Evolutionary conservation across 2,888 invertebrate species (phyloP), one percentile per base, ranked within the genome.

Genomic region (Amblyteles armatorius): DNA sequence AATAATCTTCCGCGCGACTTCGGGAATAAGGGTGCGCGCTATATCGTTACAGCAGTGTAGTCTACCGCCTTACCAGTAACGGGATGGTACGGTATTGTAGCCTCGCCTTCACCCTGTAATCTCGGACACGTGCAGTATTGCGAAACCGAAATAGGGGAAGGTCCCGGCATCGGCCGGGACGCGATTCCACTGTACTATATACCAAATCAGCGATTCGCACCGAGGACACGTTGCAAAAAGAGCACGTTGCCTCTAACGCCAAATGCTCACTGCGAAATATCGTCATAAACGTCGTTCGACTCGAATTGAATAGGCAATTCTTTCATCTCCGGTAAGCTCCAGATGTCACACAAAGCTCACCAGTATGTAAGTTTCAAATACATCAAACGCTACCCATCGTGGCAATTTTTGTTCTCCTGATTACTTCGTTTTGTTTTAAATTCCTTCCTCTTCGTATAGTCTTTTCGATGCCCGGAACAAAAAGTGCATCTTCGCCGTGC

Each of bases 41-140:
- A 22, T 65, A 36, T 36, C 44, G 50, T 76, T 55, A 65, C 60
- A 67, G 33, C 22, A 57, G 33, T 57, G 55, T 50, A 36, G 60
- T 48, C 44, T 52, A 69, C 50, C 22, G n/a, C 19, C 22, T 3
- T 44, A 57, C 65, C 68, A 68, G 74, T 63, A 63, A 57, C 40
- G 72, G 50, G 72, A 29, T 50, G 29, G 72, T 13, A 33, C 50
- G 60, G 57, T 78, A 57, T 71, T 33, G 22, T 36, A 68, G 65
- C 44, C 16, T 48, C 16, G 74, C 40, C 63, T 80, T 87, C 84
- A 90, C 91, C 92, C 92, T 93, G 90, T 93, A 93, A 93, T 93
- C 92, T 93, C 85, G 89, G 91, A 87, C 93, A 92, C 93, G 93
- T 92, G 92, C 91, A 79, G 83, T 73, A 84, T 76, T 84, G 86